Percentiles rank a stretch among this genome's conserved stretches.
Evolutionary conservation across 2,888 invertebrate species (phyloP).

Genomic region (Automeris io): DNA sequence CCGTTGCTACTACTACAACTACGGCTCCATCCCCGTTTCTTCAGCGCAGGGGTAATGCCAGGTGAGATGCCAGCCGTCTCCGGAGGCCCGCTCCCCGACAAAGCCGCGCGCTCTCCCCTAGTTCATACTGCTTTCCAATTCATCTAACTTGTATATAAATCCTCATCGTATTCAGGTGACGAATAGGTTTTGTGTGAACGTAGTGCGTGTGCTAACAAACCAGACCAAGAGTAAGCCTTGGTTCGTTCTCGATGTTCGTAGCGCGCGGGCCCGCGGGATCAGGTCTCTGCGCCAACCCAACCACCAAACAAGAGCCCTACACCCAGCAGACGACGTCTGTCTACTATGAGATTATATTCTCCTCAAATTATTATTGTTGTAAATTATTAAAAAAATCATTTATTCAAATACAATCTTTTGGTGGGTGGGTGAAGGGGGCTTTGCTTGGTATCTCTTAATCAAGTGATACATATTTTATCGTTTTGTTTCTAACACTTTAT

Average conservation of each 20-base stretch:
- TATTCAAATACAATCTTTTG: conserved; percentile 57
- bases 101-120: conserved; percentile 56
- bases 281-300: conserved; percentile 75
- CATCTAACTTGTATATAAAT: conserved; percentile 13
- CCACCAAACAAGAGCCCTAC: conserved; percentile 77
- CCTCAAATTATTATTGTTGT: conserved; percentile 10
- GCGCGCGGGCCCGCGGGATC: conserved; percentile 71
- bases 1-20: conserved; percentile 93
- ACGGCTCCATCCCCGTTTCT: conserved; percentile 92
- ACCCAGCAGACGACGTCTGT: conserved; percentile 60
- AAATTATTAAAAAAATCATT: conserved; percentile 7
- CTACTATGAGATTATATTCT: conserved; percentile 19
- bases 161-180: conserved; percentile 8
- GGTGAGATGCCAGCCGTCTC: conserved; percentile 82
- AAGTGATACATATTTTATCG: conserved; percentile 23
- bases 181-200: conserved; percentile 14
- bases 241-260: conserved; percentile 28
- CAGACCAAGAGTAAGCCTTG: conserved; percentile 33
- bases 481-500: conserved; percentile 17
- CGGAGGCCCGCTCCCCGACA: conserved; percentile 71
- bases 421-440: conserved; percentile 78
- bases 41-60: conserved; percentile 94
- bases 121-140: not conserved
- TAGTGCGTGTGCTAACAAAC: conserved; percentile 54
- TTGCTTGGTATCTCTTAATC: conserved; percentile 76